Percentiles rank a stretch among this genome's conserved stretches.
These are phyloP conservation scores for Bembecia ichneumoniformis DNA, from an alignment of 2,888 invertebrate genomes.

Conservation along the genomic window DNA sequence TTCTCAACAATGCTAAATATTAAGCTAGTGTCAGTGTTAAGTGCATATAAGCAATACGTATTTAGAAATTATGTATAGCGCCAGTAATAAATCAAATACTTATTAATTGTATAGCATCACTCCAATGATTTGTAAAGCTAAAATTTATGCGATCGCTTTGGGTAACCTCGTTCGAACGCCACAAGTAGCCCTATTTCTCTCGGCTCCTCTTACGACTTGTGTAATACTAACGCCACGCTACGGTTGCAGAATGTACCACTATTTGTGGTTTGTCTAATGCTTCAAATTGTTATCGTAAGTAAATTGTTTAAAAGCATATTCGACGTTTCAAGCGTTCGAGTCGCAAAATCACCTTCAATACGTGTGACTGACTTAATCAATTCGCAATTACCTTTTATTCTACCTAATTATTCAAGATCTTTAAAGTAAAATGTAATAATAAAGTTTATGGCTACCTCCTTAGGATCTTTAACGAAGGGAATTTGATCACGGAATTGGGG, in stretches of 20 bases:
- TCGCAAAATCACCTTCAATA: neutral
- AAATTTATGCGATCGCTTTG: neutral
- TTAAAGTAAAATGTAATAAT: too few species aligned
- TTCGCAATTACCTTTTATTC: too few species aligned
- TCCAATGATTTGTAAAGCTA: neutral
- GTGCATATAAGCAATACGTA: too few species aligned
- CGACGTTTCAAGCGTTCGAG: neutral
- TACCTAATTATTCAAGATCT: too few species aligned
- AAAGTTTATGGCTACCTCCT: too few species aligned
- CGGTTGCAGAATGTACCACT: slow-evolving; percentile 10
- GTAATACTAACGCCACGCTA: slow-evolving; percentile 13
- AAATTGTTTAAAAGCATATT: neutral
- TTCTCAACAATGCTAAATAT: too few species aligned
- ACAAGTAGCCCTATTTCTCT: neutral
- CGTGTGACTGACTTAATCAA: too few species aligned
- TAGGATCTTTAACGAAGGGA: too few species aligned
- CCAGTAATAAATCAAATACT: slow-evolving; percentile 7
- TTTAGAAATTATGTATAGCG: neutral
- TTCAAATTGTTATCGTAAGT: neutral
- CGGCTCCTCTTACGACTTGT: slow-evolving; percentile 7
- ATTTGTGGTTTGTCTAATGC: neutral
- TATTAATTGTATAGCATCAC: neutral
- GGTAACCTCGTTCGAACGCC: neutral
- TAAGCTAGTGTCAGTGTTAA: too few species aligned
- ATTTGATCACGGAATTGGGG: too few species aligned